Evolutionary conservation across 2,113 vertebrate genomes (phyloP), one percentile per base, ranked within the genome.

Genomic region (Mystacornis crossleyi): DNA sequence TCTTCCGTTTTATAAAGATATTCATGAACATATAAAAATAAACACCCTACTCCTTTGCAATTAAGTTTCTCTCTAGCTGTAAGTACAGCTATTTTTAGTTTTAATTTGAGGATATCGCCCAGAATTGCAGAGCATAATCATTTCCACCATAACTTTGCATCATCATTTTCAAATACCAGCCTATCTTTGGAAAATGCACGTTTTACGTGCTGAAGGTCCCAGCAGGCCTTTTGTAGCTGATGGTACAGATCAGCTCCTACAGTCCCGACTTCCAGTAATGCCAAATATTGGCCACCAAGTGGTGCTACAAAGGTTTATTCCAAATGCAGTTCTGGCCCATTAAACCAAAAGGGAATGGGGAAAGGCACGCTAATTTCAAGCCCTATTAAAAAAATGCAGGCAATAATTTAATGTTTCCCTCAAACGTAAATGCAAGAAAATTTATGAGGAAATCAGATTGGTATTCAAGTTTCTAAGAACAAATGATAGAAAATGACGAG

Each of bases 71-170:
- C 55, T 74, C 80, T 81, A 57, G 75, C 71, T 92, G 13, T 53
- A 89, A 95, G 82, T 47, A 83, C 36, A 93, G 86, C 75, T 96
- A 92, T 92, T 96, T 96, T 96, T 94, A 86, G 91, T 67, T 92
- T 92, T 95, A 95, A 91, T 90, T 78, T 94, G 64, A 88, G 75
- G 94, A 83, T 74, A 90, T 94, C 92, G 94, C 92, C 69, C 88
- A 95, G 92, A 94, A 90, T 74, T 54, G 72, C 80, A 79, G 65
- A 94, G n/a, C 61, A 65, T 83, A 94, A 86, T 94, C 57, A 95
- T 72, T 88, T 81, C 60, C 72, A 89, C 92, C 80, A 53, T 54
- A 95, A 90, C 65, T 34, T 65, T 94, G 51, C 88, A 83, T 74
- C 88, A 94, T 71, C 88, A 57, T 81, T 74, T 95, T 38, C 86